Evolutionary conservation across 2,113 vertebrate species (phyloP).

Genomic region (Camelus bactrianus): DNA sequence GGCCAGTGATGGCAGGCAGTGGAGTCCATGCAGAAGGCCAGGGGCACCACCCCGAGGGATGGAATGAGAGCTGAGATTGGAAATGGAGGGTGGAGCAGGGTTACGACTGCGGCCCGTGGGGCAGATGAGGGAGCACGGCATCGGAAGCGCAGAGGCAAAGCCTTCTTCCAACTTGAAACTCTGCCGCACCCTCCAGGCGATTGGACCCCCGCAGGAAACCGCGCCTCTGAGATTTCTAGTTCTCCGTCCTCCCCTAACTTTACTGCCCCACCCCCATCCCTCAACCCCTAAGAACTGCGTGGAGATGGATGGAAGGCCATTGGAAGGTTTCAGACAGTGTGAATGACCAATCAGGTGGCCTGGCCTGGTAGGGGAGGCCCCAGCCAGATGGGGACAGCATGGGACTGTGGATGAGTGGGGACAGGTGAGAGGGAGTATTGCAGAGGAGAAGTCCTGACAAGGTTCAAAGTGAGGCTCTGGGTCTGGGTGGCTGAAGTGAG

Average conservation of each 20-base stretch:
- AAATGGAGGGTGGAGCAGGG: neutral
- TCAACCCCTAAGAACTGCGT: neutral
- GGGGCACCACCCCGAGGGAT: fast-evolving
- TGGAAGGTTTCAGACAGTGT: fast-evolving
- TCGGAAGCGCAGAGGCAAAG: neutral
- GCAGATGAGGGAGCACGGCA: neutral
- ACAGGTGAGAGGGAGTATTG: fast-evolving
- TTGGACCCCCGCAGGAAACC: fast-evolving
- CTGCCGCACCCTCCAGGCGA: no score
- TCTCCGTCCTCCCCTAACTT: neutral
- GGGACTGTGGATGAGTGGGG: neutral
- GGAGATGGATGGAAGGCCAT: fast-evolving
- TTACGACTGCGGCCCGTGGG: fast-evolving
- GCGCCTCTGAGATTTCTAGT: neutral
- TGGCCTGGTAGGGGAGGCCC: no score
- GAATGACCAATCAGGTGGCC: neutral
- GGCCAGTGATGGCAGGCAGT: neutral
- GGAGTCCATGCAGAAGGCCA: fast-evolving
- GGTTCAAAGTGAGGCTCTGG: neutral
- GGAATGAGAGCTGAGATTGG: fast-evolving
- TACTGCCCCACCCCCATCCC: no score
- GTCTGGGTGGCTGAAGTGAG: neutral
- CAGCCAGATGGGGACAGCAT: fast-evolving
- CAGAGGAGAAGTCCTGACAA: neutral
- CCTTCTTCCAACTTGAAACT: neutral